Conservation (phyloP, 1,140 invertebrate genomes). For the Muscidifurax raptorellus region DNA sequence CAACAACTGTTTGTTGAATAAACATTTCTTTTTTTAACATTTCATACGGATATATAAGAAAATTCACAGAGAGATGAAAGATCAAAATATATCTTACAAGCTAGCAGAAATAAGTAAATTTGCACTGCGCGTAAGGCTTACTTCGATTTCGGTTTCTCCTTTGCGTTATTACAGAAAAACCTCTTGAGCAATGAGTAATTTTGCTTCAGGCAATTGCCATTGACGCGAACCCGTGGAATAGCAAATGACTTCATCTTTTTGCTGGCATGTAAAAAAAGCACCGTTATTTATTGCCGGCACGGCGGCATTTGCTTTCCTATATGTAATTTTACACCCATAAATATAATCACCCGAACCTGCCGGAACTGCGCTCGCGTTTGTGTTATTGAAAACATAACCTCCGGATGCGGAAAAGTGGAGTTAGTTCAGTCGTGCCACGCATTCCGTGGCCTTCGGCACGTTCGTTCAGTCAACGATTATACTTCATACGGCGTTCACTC, state of each 20-base stretch:
- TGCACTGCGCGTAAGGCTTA: slow-evolving; percentile 3
- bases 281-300: background rate
- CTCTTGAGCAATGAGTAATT: slow-evolving; percentile 22
- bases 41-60: background rate
- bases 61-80: background rate
- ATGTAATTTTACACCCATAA: too few species aligned
- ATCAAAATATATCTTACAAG: background rate
- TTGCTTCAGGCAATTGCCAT: slow-evolving; percentile 6
- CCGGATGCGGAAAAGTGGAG: slow-evolving; percentile 11
- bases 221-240: slow-evolving; percentile 4
- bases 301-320: too few species aligned
- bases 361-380: background rate
- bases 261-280: background rate
- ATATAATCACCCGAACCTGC: too few species aligned
- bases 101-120: background rate
- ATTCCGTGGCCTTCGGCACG: slow-evolving; percentile 14
- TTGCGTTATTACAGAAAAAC: slow-evolving; percentile 29
- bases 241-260: slow-evolving; percentile 33
- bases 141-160: slow-evolving; percentile 20
- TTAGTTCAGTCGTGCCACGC: slow-evolving; percentile 39
- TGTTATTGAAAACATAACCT: slow-evolving; percentile 51
- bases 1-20: too few species aligned
- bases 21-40: too few species aligned
- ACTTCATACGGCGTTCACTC: background rate
- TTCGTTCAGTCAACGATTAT: background rate